Conservation (phyloP, 2,888 invertebrate genomes). For the Xestia xanthographa region DNA sequence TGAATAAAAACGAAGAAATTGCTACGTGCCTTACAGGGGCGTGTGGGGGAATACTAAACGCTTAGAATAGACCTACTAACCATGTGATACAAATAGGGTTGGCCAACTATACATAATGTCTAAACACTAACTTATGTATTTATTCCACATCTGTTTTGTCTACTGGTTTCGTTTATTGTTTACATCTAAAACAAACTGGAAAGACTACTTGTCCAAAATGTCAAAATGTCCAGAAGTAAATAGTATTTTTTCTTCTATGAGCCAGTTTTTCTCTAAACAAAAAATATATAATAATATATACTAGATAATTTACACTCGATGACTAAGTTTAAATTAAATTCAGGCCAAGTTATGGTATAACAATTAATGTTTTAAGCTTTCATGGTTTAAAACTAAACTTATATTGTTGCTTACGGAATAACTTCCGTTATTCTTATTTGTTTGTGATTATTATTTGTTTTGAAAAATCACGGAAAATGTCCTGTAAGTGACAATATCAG, state of each 20-base stretch:
- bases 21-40: conserved; percentile 1
- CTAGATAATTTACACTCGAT: no score
- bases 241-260: no score
- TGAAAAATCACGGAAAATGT: no score
- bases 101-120: background rate
- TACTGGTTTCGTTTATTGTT: background rate
- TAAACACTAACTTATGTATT: conserved; percentile 2
- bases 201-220: background rate
- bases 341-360: background rate
- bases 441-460: no score
- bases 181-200: background rate
- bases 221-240: background rate
- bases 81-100: conserved; percentile 32
- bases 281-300: no score
- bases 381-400: no score
- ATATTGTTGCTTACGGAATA: no score
- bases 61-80: conserved; percentile 35
- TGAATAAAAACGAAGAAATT: conserved; percentile 35
- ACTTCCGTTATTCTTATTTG: no score
- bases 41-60: conserved; percentile 32
- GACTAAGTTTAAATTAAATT: no score
- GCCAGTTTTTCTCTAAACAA: background rate
- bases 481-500: no score
- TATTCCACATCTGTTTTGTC: background rate
- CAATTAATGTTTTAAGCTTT: no score